Evolutionary conservation across 2,113 vertebrate species (phyloP), one percentile per base, ranked within the genome.

Genomic region (Alosa alosa): DNA sequence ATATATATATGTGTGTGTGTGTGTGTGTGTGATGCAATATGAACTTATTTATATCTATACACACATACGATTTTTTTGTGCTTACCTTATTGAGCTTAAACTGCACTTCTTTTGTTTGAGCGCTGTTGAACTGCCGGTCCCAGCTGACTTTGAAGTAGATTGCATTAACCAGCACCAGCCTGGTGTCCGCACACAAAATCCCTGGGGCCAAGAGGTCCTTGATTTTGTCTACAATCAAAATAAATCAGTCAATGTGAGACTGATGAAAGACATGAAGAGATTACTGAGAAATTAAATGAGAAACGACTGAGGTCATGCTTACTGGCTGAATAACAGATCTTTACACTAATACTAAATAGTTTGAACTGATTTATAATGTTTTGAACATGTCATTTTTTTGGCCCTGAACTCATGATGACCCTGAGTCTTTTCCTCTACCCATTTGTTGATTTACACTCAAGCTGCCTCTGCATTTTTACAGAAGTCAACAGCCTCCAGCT

Each of bases 101-200:
- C 0, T 88, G 86, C 22, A 82, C 41, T 11, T 97, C 93, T 0
- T 0, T 36, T 5, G 98, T 99, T 13, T 45, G 0, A 0, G 15
- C 36, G 86, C 92, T 88, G 6, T 87, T 0, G 86, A 99, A 99
- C 89, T 95, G 91, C 41, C 94, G 93, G 86, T 95, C 91, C 98
- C 98, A 99, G 68, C 87, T 94, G 0, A 96, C 97, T 91, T 98
- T 99, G 90, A 99, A 99, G 92, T 99, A 99, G 92, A 99, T 95
- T 88, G 98, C 98, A 0, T 98, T 99, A 89, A 99, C 97, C 86
- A 99, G 87, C 68, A 98, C 95, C 0, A 99, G 92, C 86, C 81
- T 95, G 83, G 96, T 97, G 47, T 55, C 11, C 2, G 0, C 17
- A 49, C 96, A 83, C 87, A 99, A 83, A 25, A 90, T 64, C 22